Evolutionary conservation across 2,888 invertebrate species (phyloP).

Genomic region (Folsomia manolachei): DNA sequence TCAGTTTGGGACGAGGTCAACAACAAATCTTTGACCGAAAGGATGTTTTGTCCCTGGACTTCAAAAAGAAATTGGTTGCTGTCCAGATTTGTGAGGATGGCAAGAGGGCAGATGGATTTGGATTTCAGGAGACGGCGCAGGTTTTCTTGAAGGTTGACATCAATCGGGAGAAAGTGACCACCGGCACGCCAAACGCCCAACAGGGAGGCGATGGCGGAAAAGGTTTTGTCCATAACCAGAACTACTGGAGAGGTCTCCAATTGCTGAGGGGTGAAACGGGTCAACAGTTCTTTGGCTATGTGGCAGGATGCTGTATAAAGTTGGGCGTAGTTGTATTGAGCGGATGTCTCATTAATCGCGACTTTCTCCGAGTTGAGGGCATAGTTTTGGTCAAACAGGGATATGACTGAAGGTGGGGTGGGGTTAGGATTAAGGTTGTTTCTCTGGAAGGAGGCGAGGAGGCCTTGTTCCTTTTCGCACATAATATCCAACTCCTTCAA

Average conservation of each 20-base stretch:
- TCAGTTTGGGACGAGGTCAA: not conserved
- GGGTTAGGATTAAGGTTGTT: not conserved
- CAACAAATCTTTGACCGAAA: not conserved
- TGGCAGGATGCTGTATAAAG: not conserved
- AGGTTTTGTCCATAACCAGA: not conserved
- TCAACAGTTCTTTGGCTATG: not conserved
- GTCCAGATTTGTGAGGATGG: not conserved
- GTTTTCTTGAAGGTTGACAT: not conserved
- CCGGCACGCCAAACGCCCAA: not conserved
- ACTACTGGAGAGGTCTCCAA: not conserved
- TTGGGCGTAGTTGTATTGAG: not conserved
- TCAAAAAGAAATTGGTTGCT: not conserved
- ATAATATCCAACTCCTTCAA: not conserved
- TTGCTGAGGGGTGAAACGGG: not conserved
- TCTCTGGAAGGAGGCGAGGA: not conserved
- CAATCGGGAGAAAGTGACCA: not conserved
- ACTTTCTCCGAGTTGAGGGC: not conserved
- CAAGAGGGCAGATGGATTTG: no score
- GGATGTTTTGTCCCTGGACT: not conserved
- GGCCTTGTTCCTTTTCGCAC: not conserved
- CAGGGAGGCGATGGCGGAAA: not conserved
- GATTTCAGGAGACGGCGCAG: not conserved
- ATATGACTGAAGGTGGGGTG: not conserved
- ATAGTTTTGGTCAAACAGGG: not conserved
- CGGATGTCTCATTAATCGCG: not conserved